Conservation (phyloP, 2,113 vertebrate genomes). For the Caloenas nicobarica region DNA sequence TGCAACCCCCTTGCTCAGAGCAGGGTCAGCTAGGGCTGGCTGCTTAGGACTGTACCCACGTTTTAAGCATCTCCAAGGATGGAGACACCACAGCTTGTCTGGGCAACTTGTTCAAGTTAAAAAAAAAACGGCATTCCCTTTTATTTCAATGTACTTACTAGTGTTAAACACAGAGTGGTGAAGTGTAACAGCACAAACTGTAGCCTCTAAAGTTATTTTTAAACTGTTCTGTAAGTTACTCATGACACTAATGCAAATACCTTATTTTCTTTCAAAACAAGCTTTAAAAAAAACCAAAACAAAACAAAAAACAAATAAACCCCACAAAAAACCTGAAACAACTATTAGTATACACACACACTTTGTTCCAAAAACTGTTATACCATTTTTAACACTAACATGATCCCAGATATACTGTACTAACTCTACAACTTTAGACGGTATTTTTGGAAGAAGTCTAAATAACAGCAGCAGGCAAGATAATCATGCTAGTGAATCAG, state of each 20-base stretch:
- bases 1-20: fast-evolving
- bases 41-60: not conserved
- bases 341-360: not conserved
- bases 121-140: not conserved
- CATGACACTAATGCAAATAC: not conserved
- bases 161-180: not conserved
- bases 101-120: not conserved
- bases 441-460: not conserved
- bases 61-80: not conserved
- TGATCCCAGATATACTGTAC: not conserved
- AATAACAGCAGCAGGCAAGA: not conserved
- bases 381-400: fast-evolving
- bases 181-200: not conserved
- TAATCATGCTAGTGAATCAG: not conserved
- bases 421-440: not conserved
- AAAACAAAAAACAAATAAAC: no score
- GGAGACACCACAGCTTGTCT: not conserved
- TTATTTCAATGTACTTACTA: not conserved
- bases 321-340: no score
- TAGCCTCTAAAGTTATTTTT: not conserved
- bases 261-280: not conserved
- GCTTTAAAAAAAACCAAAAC: not conserved
- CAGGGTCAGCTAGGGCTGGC: not conserved
- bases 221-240: not conserved
- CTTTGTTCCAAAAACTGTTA: not conserved